Percentiles rank a stretch among this genome's conserved stretches.
phyloP scores from a whole-genome alignment of 1,140 invertebrate species.

The Pygmarrhopalites habei region DNA sequence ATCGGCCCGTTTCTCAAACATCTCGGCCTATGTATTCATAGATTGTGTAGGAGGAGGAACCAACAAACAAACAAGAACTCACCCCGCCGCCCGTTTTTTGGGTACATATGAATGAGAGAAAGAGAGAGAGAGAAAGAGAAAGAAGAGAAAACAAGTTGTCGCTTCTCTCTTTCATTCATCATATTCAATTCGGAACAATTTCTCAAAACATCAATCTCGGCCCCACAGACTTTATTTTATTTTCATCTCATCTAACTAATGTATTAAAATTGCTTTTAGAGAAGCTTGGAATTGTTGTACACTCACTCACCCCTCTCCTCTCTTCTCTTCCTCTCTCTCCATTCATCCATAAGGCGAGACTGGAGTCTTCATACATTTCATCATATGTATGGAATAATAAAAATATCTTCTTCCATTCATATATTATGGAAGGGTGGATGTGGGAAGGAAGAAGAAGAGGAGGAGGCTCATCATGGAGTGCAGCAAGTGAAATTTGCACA shows the following conservation, averaged over 20 bases:
- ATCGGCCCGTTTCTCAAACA: too few relatives aligned
- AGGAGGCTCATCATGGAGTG: too few relatives aligned
- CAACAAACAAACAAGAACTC: too few relatives aligned
- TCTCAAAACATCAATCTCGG: constrained; percentile 10
- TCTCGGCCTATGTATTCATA: too few relatives aligned
- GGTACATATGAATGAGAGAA: too few relatives aligned
- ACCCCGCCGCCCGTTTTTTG: too few relatives aligned
- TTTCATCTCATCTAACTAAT: constrained; percentile 23
- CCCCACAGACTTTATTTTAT: neutral
- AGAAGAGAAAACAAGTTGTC: constrained; percentile 25
- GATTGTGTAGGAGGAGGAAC: too few relatives aligned
- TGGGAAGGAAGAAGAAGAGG: neutral
- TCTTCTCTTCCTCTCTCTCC: neutral
- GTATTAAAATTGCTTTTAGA: constrained; percentile 15
- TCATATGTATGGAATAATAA: too few relatives aligned
- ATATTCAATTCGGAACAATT: constrained; percentile 12
- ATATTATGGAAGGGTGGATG: neutral
- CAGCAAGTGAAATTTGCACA: too few relatives aligned
- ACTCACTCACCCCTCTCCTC: neutral
- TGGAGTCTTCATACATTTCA: too few relatives aligned
- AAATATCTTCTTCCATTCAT: too few relatives aligned
- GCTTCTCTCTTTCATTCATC: constrained; percentile 6
- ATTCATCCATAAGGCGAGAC: too few relatives aligned
- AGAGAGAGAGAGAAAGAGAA: neutral
- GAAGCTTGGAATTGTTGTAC: constrained; percentile 3